Base-by-base conservation (phyloP, 1,140 invertebrate species). In the Venturia canescens region DNA sequence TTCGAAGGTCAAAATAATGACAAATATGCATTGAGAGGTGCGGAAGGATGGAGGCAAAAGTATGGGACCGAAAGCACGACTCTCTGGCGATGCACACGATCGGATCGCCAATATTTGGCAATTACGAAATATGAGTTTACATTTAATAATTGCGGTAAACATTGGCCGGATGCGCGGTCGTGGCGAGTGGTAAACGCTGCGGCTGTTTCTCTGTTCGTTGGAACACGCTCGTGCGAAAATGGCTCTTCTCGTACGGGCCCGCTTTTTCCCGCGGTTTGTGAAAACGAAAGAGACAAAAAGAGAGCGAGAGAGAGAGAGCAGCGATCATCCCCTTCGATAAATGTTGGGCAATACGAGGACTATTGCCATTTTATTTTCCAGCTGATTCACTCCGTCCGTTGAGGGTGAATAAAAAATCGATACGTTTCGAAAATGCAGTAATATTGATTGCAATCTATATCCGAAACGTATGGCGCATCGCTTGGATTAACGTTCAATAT, bases 131-230 rank as follows among this genome's bases (percentile, higher is more conserved):
- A 84, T 83, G 83, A 84, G 80, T 83, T 84, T 83, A 90, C 89
- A 90, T 91, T 91, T 89, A 90, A 90, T 90, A 91, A 90, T 91
- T 90, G 88, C 86, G 90, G 89, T 89, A 90, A 91, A 91, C 88
- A 89, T 83, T 85, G 86, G 85, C 80, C 87, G 84, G 50, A 66
- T 60, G 86, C 86, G 87, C 71, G 53, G 34, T 78, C 74, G 60
- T 18, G 38, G 74, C 67, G 67, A 81, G 70, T 34, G 50, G 66
- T 79, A 70, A 69, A 71, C 60, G 50, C 15, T 66, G 53, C 21
- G 57, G 34, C 34, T 72, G 53, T 57, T 3, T 66, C 34, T 29
- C 26, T 63, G 72, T 18, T n/a, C 13, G 66, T 31, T 34, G 66
- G 66, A 4, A 16, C 9, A 69, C 11, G 27, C 66, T 31, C 66